Percentiles rank a stretch among this genome's conserved stretches.
Conservation (phyloP, 2,797 vertebrate genomes). For the Petrocephalus schoutedeni region DNA sequence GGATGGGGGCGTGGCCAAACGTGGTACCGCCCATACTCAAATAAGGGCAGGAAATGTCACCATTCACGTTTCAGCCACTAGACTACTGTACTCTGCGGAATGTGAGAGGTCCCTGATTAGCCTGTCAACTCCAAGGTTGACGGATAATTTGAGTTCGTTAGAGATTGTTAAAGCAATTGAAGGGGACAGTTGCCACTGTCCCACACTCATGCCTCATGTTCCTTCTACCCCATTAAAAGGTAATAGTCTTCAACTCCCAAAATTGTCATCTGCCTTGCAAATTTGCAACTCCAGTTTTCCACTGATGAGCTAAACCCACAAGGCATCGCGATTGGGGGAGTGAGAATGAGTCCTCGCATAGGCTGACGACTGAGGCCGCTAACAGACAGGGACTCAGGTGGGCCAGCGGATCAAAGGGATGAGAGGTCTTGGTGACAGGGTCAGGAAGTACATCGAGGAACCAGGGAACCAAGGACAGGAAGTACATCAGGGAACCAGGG, state of each 20-base stretch:
- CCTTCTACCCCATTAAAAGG: background rate
- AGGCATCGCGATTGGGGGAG: background rate
- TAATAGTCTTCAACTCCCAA: background rate
- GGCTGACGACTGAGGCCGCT: background rate
- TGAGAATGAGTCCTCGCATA: background rate
- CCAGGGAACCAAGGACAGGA: too few relatives aligned
- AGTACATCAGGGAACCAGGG: too few relatives aligned
- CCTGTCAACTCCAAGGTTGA: constrained; percentile 2
- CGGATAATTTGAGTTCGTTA: constrained; percentile 3
- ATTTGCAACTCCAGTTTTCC: background rate
- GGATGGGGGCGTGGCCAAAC: background rate
- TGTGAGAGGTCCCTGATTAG: background rate
- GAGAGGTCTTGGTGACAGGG: background rate
- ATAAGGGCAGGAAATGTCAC: background rate
- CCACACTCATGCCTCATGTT: background rate
- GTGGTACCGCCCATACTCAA: background rate
- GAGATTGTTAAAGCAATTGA: background rate
- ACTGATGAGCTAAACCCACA: background rate
- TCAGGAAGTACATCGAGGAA: background rate
- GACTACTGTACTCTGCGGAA: background rate
- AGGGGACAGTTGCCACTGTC: background rate
- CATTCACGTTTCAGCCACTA: background rate
- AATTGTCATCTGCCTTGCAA: background rate
- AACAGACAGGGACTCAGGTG: background rate
- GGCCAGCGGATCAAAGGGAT: background rate